Evolutionary conservation across 2,888 invertebrate genomes (phyloP), one percentile per base, ranked within the genome.

Genomic region (Eupithecia exiguata): DNA sequence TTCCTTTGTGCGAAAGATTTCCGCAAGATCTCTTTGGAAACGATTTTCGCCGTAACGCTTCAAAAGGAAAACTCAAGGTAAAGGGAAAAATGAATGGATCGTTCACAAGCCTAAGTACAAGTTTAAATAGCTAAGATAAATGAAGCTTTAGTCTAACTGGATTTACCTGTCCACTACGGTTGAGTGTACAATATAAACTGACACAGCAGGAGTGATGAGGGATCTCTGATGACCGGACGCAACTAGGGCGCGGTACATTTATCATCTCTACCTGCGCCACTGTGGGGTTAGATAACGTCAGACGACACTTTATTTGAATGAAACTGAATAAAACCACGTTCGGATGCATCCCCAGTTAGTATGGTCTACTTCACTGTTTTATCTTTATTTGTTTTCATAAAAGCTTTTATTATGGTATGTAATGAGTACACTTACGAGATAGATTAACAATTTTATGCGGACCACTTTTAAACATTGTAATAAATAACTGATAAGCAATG

Each of bases 231-330:
- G 75, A 72, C 67, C 63, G 69, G 63, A 70, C 62, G 62, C 36
- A 38, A 38, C 40, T n/a, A n/a, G 40, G 18, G 40, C 21, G 66
- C 61, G 67, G 40, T 25, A 40, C 69, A 77, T 77, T 72, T 70
- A 74, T 77, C 70, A 75, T 72, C 68, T 71, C 71, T 66, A 68
- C 69, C 75, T 72, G 71, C 75, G 70, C 73, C 75, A 73, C 77
- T 80, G 80, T 71, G 74, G 40, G 68, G 30, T 61, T 70, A 77
- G 80, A 80, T 79, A 80, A 76, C 73, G 77, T 70, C 74, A 71
- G 71, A 7, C 18, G 65, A 74, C 74, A 68, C 69, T 69, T 72
- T 75, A 74, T 76, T 78, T 75, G 74, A 76, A 78, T 77, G 72
- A 65, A n/a, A 36, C n/a, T 25, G 58, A 58, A 58, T 58, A 12